A percentile compares a stretch with the other conserved stretches of the same genome.
phyloP scores from a whole-genome alignment of 2,797 vertebrate genomes.

The Sebastes melanostomus region DNA sequence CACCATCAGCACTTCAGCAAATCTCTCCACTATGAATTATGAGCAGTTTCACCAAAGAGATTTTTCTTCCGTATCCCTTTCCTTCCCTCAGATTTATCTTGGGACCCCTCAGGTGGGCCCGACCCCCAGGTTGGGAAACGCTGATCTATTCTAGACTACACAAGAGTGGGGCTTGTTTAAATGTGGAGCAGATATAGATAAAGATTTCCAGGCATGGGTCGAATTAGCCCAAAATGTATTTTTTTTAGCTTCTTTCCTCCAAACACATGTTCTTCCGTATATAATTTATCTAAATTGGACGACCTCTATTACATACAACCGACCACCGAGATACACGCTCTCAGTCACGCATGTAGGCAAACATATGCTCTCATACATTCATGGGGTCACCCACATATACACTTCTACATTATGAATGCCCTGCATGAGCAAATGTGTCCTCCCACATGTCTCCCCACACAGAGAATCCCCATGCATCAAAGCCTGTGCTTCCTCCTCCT shows the following conservation, averaged over 20 bases:
- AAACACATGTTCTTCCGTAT: conserved; percentile 16
- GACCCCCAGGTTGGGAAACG: not conserved
- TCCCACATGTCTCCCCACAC: conserved; percentile 61
- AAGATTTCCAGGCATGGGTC: conserved; percentile 8
- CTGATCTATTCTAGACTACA: not conserved
- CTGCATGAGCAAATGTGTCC: conserved; percentile 47
- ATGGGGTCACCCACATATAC: not conserved
- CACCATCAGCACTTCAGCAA: not conserved
- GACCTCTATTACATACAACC: conserved; percentile 15
- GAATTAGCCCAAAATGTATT: conserved; percentile 4
- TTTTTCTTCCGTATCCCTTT: not conserved
- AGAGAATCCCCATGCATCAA: conserved; percentile 64
- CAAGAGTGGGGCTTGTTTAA: not conserved
- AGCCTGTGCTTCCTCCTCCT: conserved; percentile 58
- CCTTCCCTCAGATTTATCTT: not conserved
- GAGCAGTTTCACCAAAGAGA: not conserved
- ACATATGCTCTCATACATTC: conserved; percentile 10
- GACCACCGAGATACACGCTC: conserved; percentile 5
- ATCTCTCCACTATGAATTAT: not conserved
- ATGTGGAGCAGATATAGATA: not conserved
- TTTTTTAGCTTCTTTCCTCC: not conserved
- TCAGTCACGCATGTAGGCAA: not conserved
- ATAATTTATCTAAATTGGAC: conserved; percentile 41
- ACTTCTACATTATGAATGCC: conserved; percentile 26
- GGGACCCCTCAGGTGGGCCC: not conserved